phyloP scores from a whole-genome alignment of 2,113 vertebrate species.

The Thymallus thymallus region DNA sequence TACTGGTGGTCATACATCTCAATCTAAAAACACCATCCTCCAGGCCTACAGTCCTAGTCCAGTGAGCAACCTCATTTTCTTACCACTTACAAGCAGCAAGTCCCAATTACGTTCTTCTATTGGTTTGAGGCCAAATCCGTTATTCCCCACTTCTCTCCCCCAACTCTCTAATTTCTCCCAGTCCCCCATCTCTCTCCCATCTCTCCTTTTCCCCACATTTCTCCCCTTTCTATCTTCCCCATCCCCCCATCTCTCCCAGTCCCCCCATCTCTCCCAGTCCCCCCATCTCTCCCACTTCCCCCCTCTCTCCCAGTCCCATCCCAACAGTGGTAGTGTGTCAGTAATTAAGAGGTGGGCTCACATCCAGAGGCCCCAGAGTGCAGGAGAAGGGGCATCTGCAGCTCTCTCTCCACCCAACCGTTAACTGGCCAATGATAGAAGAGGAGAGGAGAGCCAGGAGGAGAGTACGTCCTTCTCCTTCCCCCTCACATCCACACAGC shows the following conservation, averaged over 20 bases:
- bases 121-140: constrained; percentile 16
- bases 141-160: not conserved
- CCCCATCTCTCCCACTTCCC: not conserved
- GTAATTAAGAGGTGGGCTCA: constrained; percentile 26
- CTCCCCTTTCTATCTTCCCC: too few relatives aligned
- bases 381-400: not conserved
- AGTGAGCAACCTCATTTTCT: constrained; percentile 30
- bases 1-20: constrained; percentile 33
- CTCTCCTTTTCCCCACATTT: too few relatives aligned
- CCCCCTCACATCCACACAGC: not conserved
- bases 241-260: not conserved
- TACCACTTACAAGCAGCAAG: constrained; percentile 2
- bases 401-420: not conserved
- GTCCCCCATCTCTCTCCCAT: not conserved
- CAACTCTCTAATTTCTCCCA: not conserved
- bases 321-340: constrained; percentile 12
- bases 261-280: not conserved
- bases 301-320: not conserved
- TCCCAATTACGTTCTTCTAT: constrained; percentile 15
- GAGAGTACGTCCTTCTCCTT: constrained; percentile 18
- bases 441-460: constrained; percentile 14
- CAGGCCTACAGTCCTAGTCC: constrained; percentile 10
- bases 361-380: not conserved
- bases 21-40: constrained; percentile 26
- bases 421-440: not conserved